Evolutionary conservation across 2,797 vertebrate genomes (phyloP), one percentile per base, ranked within the genome.

Genomic region (Tiaroga cobitis): DNA sequence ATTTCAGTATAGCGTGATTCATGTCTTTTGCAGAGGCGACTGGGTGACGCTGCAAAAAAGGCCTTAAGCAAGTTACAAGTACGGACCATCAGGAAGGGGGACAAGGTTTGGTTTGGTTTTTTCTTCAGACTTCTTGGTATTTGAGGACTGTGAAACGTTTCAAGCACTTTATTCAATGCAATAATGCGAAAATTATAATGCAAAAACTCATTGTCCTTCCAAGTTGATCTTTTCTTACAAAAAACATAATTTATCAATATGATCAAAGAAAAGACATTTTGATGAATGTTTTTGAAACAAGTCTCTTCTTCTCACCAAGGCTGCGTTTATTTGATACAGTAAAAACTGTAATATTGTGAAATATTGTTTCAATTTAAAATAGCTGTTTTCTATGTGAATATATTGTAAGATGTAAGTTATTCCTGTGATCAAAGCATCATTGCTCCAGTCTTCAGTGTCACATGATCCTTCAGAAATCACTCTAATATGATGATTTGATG

Each of bases 11-110:
- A 18, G n/a, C 39, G 5, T 32, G 72, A 78, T 63, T 81, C 43
- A 34, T 73, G 21, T 87, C 8, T 86, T 94, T 89, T 93, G 85
- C 94, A 99, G 98, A 96, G 98, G 89, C 97, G 97, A 70, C 94
- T 99, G 68, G 98, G 98, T 89, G 98, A 99, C 87, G 98, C 98
- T 87, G 98, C 98, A 61, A 99, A 99, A 95, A 99, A 99, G 93
- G 98, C 98, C 77, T 98, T 99, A 92, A 96, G 96, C 94, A 99
- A 99, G 91, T 95, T 99, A 80, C 98, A 99, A 94, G 95, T 99
- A 82, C 96, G 97, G 89, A 99, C 98, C 68, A 97, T 99, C 93
- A 97, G 94, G 93, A 99, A 98, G 92, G 98, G 98, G 75, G 98
- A 99, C 94, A 97, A 97, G 98, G 98, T 99, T 93, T 11, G 7